Evolutionary conservation across 2,113 vertebrate genomes (phyloP).

Genomic region (Zonotrichia leucophrys): DNA sequence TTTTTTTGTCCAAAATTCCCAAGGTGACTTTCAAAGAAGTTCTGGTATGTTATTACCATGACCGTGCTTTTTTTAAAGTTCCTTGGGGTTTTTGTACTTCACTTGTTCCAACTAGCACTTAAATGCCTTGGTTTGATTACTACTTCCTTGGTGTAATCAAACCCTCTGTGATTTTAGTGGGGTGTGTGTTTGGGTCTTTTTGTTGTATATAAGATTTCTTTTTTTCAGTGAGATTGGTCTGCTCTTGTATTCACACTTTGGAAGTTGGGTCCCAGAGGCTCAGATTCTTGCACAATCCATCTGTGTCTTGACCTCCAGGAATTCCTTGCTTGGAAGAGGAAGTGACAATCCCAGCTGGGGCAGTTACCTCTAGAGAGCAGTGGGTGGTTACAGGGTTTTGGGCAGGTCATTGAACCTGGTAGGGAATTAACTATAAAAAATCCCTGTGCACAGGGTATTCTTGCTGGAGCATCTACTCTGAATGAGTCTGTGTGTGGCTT

Average conservation of each 20-base stretch:
- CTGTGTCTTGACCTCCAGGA: background rate
- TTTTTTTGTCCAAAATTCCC: background rate
- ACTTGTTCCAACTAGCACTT: background rate
- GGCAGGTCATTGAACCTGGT: background rate
- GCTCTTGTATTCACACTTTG: fast-evolving
- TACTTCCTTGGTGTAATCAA: background rate
- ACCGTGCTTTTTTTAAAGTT: background rate
- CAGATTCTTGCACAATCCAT: background rate
- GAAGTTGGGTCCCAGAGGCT: background rate
- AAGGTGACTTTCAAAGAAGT: background rate
- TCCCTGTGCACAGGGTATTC: background rate
- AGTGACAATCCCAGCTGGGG: fast-evolving
- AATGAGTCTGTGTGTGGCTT: background rate
- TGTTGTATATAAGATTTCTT: background rate
- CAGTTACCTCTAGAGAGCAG: background rate
- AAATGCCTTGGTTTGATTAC: background rate
- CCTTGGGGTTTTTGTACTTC: background rate
- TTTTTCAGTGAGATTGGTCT: background rate
- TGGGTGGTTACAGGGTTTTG: background rate
- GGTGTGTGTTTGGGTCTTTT: background rate
- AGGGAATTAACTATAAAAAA: background rate
- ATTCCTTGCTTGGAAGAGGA: background rate
- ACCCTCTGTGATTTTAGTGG: background rate
- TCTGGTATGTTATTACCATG: background rate
- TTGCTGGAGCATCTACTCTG: background rate